phyloP scores from a whole-genome alignment of 2,797 vertebrate genomes.

The Pseudocheirus occidentalis region DNA sequence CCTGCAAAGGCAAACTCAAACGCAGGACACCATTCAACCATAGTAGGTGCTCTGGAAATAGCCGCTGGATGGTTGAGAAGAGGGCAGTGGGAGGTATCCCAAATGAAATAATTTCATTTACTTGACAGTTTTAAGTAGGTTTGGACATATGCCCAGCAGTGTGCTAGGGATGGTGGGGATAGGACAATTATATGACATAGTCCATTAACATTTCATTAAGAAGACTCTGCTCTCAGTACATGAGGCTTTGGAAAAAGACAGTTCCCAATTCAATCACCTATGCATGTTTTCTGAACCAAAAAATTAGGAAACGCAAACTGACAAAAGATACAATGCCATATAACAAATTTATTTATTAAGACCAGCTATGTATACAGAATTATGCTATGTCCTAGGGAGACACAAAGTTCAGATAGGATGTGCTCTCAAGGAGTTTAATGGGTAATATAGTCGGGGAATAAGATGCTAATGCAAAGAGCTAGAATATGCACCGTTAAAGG shows the following conservation, averaged over 20 bases:
- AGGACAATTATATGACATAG: neutral
- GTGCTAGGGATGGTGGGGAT: neutral
- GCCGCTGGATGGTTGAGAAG: neutral
- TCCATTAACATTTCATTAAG: constrained; percentile 1
- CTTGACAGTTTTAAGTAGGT: neutral
- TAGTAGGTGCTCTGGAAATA: neutral
- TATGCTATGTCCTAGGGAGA: neutral
- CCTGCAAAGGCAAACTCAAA: neutral
- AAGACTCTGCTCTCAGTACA: neutral
- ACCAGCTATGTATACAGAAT: neutral
- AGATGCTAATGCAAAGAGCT: neutral
- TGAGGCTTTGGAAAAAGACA: neutral
- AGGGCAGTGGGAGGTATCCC: neutral
- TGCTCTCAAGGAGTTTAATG: neutral
- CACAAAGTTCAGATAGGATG: neutral
- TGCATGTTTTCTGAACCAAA: neutral
- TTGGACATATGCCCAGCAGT: neutral
- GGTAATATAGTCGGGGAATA: neutral
- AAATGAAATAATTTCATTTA: neutral
- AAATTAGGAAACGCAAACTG: neutral
- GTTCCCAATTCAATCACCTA: neutral
- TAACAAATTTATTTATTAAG: neutral
- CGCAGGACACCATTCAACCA: neutral
- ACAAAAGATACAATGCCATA: neutral
- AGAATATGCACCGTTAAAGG: neutral